These are phyloP conservation scores for Ericerus pela DNA, from an alignment of 1,140 invertebrate species.

Conservation along the genomic window DNA sequence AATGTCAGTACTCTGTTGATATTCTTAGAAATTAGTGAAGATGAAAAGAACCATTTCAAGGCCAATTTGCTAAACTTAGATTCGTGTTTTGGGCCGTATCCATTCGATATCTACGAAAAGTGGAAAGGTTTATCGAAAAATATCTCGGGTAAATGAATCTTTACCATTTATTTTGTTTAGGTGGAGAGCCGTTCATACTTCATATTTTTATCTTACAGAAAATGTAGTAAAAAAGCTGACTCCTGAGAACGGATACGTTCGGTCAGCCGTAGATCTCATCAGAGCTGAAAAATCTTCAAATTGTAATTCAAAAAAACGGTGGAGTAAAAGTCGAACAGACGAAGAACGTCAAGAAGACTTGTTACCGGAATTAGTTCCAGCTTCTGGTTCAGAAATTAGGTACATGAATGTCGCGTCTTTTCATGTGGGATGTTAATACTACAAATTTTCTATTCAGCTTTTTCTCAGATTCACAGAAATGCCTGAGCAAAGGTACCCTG, in stretches of 20 bases:
- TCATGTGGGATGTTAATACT: neutral
- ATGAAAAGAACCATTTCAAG: slow-evolving; percentile 43
- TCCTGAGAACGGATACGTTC: slow-evolving; percentile 44
- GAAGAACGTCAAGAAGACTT: slow-evolving; percentile 52
- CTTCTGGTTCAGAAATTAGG: slow-evolving; percentile 59
- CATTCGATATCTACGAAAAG: slow-evolving; percentile 69
- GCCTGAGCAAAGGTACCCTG: slow-evolving; percentile 59
- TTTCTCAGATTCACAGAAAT: slow-evolving; percentile 46
- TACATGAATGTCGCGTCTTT: neutral
- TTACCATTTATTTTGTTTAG: neutral
- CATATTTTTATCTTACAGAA: slow-evolving; percentile 27
- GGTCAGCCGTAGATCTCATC: slow-evolving; percentile 54
- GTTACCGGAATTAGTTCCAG: slow-evolving; percentile 65
- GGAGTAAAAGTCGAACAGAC: slow-evolving; percentile 31
- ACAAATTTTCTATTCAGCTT: neutral
- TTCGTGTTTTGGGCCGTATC: slow-evolving; percentile 72
- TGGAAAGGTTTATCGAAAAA: slow-evolving; percentile 71
- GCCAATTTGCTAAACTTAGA: slow-evolving; percentile 66
- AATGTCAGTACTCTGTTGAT: too few species aligned
- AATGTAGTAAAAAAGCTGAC: slow-evolving; percentile 36
- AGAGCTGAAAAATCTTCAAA: slow-evolving; percentile 26
- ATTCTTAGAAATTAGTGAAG: slow-evolving; percentile 36
- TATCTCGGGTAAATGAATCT: slow-evolving; percentile 39
- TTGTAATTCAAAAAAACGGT: slow-evolving; percentile 24
- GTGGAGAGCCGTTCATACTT: neutral